Conservation (phyloP, 2,797 vertebrate species). For the Pyrocephalus nanus region DNA sequence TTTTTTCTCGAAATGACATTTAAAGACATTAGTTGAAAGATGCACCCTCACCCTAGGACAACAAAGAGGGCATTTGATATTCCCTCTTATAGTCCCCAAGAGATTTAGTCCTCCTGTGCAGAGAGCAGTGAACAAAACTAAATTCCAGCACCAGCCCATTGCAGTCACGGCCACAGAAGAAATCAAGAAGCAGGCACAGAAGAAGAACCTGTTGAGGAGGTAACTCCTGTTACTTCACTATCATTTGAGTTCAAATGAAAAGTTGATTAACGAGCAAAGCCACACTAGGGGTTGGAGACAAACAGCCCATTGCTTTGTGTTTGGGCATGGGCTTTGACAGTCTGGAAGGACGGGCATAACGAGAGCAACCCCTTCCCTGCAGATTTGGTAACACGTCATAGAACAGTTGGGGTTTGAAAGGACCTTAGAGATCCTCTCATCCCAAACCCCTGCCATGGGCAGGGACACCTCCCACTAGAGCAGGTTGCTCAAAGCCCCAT, state of each 20-base stretch:
- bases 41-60: neutral
- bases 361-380: neutral
- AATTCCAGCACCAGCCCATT: neutral
- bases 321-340: neutral
- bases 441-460: neutral
- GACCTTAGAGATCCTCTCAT: neutral
- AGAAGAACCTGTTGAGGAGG: neutral
- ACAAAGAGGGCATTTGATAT: neutral
- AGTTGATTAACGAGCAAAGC: neutral
- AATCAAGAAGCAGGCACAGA: neutral
- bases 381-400: neutral
- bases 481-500: neutral
- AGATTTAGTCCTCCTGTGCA: neutral
- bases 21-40: neutral
- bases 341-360: neutral
- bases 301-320: neutral
- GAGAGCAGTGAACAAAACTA: neutral
- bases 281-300: neutral
- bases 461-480: neutral
- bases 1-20: neutral
- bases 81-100: neutral
- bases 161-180: neutral
- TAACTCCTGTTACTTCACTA: neutral
- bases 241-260: neutral
- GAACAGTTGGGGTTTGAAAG: neutral